A percentile compares a stretch with the other conserved stretches of the same genome.
Conservation (phyloP, 2,113 vertebrate species). For the Gymnocephalus cernua region DNA sequence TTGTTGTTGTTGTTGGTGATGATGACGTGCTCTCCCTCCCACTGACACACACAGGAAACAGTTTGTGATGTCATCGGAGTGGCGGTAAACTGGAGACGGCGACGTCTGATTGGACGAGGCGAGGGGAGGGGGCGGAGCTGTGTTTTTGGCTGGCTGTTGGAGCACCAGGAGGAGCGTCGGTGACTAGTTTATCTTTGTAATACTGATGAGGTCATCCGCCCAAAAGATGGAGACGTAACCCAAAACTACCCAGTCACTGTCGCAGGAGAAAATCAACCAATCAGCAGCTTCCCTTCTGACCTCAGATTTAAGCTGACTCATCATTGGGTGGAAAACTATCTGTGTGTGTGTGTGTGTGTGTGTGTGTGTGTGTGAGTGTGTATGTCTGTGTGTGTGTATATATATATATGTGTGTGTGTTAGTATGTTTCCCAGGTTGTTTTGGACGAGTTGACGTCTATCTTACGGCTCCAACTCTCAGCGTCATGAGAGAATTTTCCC, state of each 20-base stretch:
- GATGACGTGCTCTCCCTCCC: slow-evolving; percentile 38
- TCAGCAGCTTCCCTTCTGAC: no score
- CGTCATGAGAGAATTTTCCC: background rate
- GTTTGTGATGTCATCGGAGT: slow-evolving; percentile 50
- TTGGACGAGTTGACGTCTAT: background rate
- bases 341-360: no score
- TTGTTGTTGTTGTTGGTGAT: background rate
- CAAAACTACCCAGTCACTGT: no score
- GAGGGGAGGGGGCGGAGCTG: slow-evolving; percentile 23
- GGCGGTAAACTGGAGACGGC: slow-evolving; percentile 49
- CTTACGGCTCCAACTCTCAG: background rate
- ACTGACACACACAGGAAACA: slow-evolving; percentile 32
- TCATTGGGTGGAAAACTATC: no score
- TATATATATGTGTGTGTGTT: no score
- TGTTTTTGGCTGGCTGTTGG: slow-evolving; percentile 45
- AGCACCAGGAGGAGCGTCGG: slow-evolving; percentile 26
- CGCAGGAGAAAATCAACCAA: no score
- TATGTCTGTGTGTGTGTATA: no score
- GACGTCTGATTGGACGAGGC: slow-evolving; percentile 53
- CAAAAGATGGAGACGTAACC: no score
- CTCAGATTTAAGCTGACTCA: no score
- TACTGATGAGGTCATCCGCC: no score
- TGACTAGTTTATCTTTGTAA: no score
- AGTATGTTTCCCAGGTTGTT: background rate
- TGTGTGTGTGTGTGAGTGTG: no score